phyloP scores from a whole-genome alignment of 2,888 invertebrate genomes.

The Drosophila affinis region DNA sequence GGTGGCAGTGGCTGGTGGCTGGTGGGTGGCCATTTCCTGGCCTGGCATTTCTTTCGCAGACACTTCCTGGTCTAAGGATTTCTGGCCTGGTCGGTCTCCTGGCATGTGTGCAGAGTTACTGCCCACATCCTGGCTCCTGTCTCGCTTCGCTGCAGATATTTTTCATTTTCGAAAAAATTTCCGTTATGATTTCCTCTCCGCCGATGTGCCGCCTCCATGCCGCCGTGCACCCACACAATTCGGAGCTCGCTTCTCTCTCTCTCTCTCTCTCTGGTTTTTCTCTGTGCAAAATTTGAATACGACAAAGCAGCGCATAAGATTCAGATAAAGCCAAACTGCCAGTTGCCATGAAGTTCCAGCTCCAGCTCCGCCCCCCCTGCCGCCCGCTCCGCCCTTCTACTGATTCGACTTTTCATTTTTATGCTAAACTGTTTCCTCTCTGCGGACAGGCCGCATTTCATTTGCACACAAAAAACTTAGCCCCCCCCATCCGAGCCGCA shows the following conservation, averaged over 20 bases:
- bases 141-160: conserved; percentile 54
- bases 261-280: neutral
- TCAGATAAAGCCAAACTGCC: conserved; percentile 65
- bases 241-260: neutral
- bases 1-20: no score
- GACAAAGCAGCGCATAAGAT: conserved; percentile 70
- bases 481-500: neutral
- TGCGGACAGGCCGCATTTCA: conserved; percentile 7
- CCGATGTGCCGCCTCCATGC: conserved; percentile 31
- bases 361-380: neutral
- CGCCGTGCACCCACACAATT: conserved; percentile 19
- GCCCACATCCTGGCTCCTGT: conserved; percentile 59
- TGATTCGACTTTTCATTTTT: conserved; percentile 60
- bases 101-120: conserved; percentile 72
- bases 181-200: conserved; percentile 75
- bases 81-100: conserved; percentile 26
- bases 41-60: conserved; percentile 55
- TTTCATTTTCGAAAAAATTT: conserved; percentile 73
- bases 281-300: conserved; percentile 70
- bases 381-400: neutral
- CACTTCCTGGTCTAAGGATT: conserved; percentile 59
- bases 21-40: conserved; percentile 43
- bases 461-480: conserved; percentile 7
- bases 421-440: conserved; percentile 66
- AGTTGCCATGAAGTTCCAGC: conserved; percentile 42